These are phyloP conservation scores for Phrynocephalus guinanensis DNA, from an alignment of 2,797 vertebrate genomes.

Conservation along the genomic window DNA sequence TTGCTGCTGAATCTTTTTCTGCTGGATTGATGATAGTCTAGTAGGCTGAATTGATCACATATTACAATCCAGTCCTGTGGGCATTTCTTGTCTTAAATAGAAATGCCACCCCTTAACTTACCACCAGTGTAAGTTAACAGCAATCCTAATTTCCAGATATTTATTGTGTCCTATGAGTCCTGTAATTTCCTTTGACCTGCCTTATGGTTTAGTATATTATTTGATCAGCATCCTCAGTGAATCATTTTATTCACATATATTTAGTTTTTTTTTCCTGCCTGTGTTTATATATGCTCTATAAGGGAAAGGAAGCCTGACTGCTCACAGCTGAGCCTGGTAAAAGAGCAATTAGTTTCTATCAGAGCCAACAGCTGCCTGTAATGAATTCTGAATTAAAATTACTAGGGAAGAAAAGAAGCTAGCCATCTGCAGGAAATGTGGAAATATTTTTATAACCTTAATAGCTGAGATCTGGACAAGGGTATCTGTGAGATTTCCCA, in stretches of 20 bases:
- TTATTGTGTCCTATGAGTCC: conserved; percentile 71
- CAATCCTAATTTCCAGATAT: conserved; percentile 74
- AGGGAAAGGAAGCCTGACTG: conserved; percentile 77
- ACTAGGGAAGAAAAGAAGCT: conserved; percentile 79
- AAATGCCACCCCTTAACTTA: conserved; percentile 54
- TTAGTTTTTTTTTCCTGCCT: conserved; percentile 77
- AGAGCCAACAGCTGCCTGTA: conserved; percentile 83
- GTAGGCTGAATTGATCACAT: conserved; percentile 49
- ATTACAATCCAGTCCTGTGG: conserved; percentile 63
- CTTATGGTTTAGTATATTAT: conserved; percentile 74
- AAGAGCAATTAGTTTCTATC: conserved; percentile 80
- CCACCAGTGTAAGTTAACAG: conserved; percentile 62
- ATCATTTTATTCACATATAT: conserved; percentile 76
- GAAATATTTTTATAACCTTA: conserved; percentile 83
- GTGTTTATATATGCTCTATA: conserved; percentile 77
- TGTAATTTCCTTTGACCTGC: conserved; percentile 79
- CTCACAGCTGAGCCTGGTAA: conserved; percentile 78
- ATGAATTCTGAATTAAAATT: conserved; percentile 83
- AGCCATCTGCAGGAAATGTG: conserved; percentile 83
- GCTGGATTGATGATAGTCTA: conserved; percentile 44
- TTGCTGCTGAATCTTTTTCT: conserved; percentile 41
- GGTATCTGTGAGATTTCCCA: conserved; percentile 78
- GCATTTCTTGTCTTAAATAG: conserved; percentile 43
- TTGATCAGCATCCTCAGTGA: conserved; percentile 76
- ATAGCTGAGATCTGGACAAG: conserved; percentile 76